A percentile compares a stretch with the other conserved stretches of the same genome.
These are phyloP conservation scores for Drosophila paramelanica DNA, from an alignment of 2,888 invertebrate species.

Conservation along the genomic window DNA sequence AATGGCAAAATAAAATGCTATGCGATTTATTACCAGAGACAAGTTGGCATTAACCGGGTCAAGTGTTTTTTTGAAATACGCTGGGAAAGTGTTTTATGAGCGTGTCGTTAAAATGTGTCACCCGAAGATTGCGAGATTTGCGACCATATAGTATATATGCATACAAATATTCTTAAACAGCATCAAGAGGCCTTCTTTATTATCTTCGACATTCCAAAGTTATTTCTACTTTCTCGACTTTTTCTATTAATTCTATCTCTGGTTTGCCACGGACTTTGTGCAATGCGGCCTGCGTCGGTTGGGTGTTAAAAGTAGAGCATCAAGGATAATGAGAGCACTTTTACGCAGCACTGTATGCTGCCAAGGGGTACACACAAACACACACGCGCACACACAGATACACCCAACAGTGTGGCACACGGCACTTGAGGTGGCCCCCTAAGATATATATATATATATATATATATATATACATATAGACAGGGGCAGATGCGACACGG, in stretches of 20 bases:
- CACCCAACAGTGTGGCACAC: constrained; percentile 16
- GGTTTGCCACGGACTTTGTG: constrained; percentile 39
- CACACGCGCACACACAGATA: constrained; percentile 17
- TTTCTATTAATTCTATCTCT: constrained; percentile 13
- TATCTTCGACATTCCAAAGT: not conserved
- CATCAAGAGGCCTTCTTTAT: too few species aligned
- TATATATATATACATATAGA: constrained; percentile 42
- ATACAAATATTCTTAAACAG: too few species aligned
- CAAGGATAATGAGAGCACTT: constrained; percentile 77
- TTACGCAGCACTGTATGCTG: constrained; percentile 41
- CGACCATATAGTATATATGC: too few species aligned
- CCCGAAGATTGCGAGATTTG: too few species aligned
- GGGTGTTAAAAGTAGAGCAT: constrained; percentile 71
- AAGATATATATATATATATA: constrained; percentile 36
- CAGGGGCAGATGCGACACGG: constrained; percentile 34
- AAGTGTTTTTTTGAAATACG: not conserved
- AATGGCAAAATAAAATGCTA: constrained; percentile 10
- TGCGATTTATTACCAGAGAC: constrained; percentile 21
- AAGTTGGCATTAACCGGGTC: not conserved
- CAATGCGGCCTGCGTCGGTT: constrained; percentile 35
- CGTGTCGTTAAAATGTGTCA: too few species aligned
- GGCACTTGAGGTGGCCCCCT: constrained; percentile 54
- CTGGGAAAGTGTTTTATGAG: too few species aligned
- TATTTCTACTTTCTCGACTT: too few species aligned
- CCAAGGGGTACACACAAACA: constrained; percentile 22